phyloP scores from a whole-genome alignment of 2,888 invertebrate species.

The Pemphredon lugubris region DNA sequence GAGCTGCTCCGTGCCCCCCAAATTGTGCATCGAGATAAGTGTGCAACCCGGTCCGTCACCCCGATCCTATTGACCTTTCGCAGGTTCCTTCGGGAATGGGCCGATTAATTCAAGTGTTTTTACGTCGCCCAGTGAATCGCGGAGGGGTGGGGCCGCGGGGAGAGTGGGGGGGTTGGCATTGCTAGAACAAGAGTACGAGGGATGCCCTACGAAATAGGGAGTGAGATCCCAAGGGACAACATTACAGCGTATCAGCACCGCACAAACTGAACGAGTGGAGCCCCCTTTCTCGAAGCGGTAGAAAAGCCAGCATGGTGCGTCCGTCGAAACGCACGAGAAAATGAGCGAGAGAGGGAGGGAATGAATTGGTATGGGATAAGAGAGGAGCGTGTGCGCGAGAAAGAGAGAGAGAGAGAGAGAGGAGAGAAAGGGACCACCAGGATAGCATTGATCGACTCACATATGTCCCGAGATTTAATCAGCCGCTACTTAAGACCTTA shows the following conservation, averaged over 20 bases:
- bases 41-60: conserved; percentile 53
- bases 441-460: conserved; percentile 77
- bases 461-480: conserved; percentile 81
- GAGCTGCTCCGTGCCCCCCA: conserved; percentile 26
- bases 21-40: conserved; percentile 62
- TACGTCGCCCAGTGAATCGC: conserved; percentile 65
- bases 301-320: conserved; percentile 29
- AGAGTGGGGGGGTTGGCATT: conserved; percentile 23
- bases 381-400: no score
- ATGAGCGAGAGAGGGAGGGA: conserved; percentile 10
- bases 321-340: conserved; percentile 14
- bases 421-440: conserved; percentile 34
- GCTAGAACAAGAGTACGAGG: conserved; percentile 32
- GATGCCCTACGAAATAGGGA: conserved; percentile 56
- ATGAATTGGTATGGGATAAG: conserved; percentile 9
- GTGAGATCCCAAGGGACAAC: conserved; percentile 72
- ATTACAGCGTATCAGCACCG: conserved; percentile 80
- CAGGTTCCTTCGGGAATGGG: conserved; percentile 77
- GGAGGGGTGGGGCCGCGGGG: conserved; percentile 15
- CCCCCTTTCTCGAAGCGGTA: conserved; percentile 42
- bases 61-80: conserved; percentile 78
- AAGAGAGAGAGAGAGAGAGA: conserved; percentile 12
- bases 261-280: conserved; percentile 74
- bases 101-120: conserved; percentile 81
- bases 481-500: conserved; percentile 78